Evolutionary conservation across 2,113 vertebrate genomes (phyloP).

Genomic region (Empidonax traillii): DNA sequence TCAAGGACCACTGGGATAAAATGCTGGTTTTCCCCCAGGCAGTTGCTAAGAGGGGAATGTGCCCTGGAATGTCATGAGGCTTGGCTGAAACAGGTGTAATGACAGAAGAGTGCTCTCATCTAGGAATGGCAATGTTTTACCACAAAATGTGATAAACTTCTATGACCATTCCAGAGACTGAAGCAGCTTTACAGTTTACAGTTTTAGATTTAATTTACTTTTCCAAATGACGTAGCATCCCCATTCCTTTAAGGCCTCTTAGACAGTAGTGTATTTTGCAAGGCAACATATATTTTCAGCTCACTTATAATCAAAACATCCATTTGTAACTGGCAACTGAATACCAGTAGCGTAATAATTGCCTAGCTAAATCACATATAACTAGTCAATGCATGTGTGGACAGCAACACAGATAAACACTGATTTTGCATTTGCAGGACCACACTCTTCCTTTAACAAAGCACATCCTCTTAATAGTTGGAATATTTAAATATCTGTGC

Average conservation of each 20-base stretch:
- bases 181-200: background rate
- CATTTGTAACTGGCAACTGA: background rate
- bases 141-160: background rate
- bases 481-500: background rate
- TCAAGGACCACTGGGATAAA: background rate
- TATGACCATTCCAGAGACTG: background rate
- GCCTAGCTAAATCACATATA: background rate
- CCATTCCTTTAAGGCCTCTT: background rate
- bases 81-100: background rate
- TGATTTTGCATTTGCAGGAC: background rate
- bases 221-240: background rate
- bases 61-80: background rate
- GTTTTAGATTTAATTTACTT: constrained; percentile 1
- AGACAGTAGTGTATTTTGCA: background rate
- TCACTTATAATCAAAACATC: background rate
- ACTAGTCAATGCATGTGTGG: background rate
- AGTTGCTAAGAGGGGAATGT: background rate
- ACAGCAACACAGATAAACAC: background rate
- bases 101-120: background rate
- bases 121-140: background rate
- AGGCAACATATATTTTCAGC: background rate
- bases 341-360: background rate
- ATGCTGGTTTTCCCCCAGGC: background rate
- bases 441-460: background rate
- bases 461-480: background rate